Percentiles rank a stretch among this genome's conserved stretches.
Evolutionary conservation across 2,888 invertebrate genomes (phyloP).

Genomic region (Drosophila picticornis): DNA sequence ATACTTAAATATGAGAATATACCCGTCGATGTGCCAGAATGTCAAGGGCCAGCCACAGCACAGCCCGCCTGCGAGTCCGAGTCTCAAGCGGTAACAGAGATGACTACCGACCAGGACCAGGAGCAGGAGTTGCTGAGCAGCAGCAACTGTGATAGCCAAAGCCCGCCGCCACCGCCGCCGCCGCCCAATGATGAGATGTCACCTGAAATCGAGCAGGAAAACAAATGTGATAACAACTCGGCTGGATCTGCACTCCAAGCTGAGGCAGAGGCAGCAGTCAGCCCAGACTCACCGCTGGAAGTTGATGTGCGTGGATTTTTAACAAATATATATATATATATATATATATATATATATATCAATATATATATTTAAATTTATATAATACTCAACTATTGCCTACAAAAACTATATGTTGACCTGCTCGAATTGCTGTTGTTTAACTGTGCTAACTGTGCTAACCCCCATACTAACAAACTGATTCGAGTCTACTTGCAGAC

Average conservation of each 20-base stretch:
- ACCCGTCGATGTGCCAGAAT: background rate
- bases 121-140: background rate
- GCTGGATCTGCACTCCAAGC: background rate
- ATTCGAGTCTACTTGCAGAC: constrained; percentile 73
- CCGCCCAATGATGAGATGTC: background rate
- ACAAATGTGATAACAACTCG: constrained; percentile 4
- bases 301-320: constrained; percentile 81
- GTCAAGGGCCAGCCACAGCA: background rate
- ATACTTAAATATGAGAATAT: constrained; percentile 66
- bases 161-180: too few relatives aligned
- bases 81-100: background rate
- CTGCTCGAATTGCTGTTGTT: constrained; percentile 12
- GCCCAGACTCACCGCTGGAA: constrained; percentile 17
- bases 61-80: background rate
- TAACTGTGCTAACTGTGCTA: constrained; percentile 33
- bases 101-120: background rate
- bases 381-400: constrained; percentile 35
- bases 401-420: constrained; percentile 46
- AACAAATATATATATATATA: constrained; percentile 14
- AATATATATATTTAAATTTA: constrained; percentile 22
- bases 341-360: constrained; percentile 19
- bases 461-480: constrained; percentile 60
- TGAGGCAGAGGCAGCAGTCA: background rate
- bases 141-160: constrained; percentile 1
- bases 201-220: constrained; percentile 14